A percentile compares a stretch with the other conserved stretches of the same genome.
These are phyloP conservation scores for Agrilus mali DNA, from an alignment of 2,888 invertebrate genomes.

Conservation along the genomic window DNA sequence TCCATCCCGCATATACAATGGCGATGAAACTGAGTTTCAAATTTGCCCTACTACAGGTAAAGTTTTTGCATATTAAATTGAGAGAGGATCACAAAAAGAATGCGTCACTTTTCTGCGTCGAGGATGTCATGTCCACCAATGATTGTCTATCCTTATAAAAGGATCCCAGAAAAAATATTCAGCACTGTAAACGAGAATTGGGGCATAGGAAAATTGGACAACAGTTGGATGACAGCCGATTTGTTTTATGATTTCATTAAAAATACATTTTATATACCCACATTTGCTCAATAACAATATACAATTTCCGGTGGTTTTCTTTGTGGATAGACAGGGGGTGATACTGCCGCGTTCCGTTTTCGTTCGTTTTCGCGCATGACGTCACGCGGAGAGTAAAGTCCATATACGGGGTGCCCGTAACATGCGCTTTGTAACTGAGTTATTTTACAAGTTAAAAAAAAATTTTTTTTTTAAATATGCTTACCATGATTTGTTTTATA, in stretches of 20 bases:
- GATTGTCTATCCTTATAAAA: background rate
- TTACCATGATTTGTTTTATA: too few species aligned
- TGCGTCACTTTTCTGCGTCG: background rate
- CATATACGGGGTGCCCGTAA: too few species aligned
- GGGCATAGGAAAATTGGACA: slow-evolving; percentile 1
- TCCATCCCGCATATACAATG: background rate
- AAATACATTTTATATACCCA: slow-evolving; percentile 3
- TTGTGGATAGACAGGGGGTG: too few species aligned
- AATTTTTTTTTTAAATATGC: too few species aligned
- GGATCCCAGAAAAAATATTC: background rate
- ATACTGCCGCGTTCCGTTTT: too few species aligned
- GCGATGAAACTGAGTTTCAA: background rate
- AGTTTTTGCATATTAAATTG: too few species aligned
- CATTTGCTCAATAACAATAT: slow-evolving; percentile 2
- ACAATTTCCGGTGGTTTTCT: background rate
- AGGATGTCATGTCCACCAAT: background rate
- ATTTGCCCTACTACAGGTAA: too few species aligned
- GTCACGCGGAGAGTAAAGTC: too few species aligned
- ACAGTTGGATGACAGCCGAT: background rate
- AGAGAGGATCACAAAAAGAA: too few species aligned
- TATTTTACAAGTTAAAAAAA: too few species aligned
- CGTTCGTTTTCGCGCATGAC: too few species aligned
- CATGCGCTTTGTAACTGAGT: too few species aligned
- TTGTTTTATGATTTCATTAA: slow-evolving; percentile 1
- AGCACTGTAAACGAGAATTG: background rate